Percentiles rank a stretch among this genome's conserved stretches.
phyloP scores from a whole-genome alignment of 2,888 invertebrate genomes.

The Hartigia nigra region DNA sequence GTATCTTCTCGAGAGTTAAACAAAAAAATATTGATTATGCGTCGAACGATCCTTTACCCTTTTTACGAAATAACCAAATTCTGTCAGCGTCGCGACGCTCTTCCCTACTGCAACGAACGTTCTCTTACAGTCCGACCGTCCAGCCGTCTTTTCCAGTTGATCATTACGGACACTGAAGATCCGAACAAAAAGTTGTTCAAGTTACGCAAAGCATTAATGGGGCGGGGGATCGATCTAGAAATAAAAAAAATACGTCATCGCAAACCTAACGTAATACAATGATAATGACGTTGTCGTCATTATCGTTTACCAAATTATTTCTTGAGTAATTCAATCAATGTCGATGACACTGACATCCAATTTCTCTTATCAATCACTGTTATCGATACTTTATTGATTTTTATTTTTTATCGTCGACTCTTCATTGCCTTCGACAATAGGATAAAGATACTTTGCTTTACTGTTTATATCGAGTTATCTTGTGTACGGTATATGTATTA shows the following conservation, averaged over 20 bases:
- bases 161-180: background rate
- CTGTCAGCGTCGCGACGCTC: background rate
- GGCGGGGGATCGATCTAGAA: too few relatives aligned
- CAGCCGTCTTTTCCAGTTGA: background rate
- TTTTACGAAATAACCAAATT: background rate
- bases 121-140: background rate
- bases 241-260: background rate
- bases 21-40: too few relatives aligned
- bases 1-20: too few relatives aligned
- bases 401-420: background rate
- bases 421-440: background rate
- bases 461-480: background rate
- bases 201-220: background rate
- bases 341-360: background rate
- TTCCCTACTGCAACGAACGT: background rate
- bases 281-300: background rate
- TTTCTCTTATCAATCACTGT: background rate
- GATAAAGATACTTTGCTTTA: background rate
- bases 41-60: background rate
- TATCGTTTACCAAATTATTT: background rate
- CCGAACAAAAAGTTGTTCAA: background rate
- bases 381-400: too few relatives aligned
- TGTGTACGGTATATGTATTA: background rate
- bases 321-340: background rate
- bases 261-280: background rate